These are phyloP conservation scores for Leucoraja ocellata DNA, from an alignment of 2,797 vertebrate species.

Conservation along the genomic window DNA sequence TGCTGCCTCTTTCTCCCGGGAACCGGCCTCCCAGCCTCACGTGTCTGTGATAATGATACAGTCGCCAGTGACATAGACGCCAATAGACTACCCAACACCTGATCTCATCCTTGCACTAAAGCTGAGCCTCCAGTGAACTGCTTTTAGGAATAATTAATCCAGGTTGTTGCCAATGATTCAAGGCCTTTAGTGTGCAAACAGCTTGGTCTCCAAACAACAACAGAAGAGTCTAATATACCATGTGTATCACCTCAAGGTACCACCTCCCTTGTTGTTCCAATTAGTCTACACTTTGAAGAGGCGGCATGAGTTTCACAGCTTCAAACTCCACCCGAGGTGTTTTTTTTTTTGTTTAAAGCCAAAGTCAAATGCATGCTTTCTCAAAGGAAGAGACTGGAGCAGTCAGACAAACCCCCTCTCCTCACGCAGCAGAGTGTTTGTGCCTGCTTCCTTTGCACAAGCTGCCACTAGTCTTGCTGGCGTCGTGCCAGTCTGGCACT, in stretches of 20 bases:
- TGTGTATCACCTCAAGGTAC: slow-evolving; percentile 33
- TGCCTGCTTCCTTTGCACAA: background rate
- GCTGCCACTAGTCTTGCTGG: background rate
- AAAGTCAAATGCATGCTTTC: background rate
- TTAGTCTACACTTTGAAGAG: slow-evolving; percentile 5
- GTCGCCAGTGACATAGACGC: slow-evolving; percentile 16
- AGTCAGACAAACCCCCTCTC: background rate
- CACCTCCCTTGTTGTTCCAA: background rate
- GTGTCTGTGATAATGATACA: slow-evolving; percentile 31
- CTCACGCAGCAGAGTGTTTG: background rate
- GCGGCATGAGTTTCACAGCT: background rate
- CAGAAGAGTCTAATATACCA: slow-evolving; percentile 14
- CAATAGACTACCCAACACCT: slow-evolving; percentile 27
- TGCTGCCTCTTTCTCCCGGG: background rate
- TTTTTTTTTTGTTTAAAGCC: background rate
- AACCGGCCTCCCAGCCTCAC: background rate
- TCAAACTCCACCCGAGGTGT: slow-evolving; percentile 2
- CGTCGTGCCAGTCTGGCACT: background rate
- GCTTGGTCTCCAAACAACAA: slow-evolving; percentile 22
- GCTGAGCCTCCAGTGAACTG: background rate
- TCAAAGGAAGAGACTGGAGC: background rate
- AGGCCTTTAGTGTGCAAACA: slow-evolving; percentile 33
- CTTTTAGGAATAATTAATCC: slow-evolving; percentile 18
- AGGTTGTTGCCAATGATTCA: slow-evolving; percentile 22
- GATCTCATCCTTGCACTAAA: background rate